phyloP scores from a whole-genome alignment of 2,113 vertebrate species.

The Epinephelus lanceolatus region DNA sequence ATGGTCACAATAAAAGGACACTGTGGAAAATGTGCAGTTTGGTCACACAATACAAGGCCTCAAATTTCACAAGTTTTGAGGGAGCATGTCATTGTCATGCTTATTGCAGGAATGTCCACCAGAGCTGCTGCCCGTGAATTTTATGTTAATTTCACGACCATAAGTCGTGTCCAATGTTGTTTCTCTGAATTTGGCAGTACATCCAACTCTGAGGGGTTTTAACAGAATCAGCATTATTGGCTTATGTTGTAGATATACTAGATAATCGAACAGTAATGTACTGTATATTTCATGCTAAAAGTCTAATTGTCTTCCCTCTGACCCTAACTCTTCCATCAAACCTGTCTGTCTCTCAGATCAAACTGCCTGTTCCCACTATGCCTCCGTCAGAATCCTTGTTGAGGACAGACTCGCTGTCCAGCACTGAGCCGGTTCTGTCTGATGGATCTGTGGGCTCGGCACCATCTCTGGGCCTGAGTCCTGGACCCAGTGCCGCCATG shows the following conservation, averaged over 20 bases:
- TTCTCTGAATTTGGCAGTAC: too few species aligned
- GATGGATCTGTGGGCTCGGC: conserved; percentile 83
- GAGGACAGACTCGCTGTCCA: conserved; percentile 82
- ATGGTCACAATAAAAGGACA: too few species aligned
- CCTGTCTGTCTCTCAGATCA: conserved; percentile 71
- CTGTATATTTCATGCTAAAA: neutral
- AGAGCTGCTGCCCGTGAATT: too few species aligned
- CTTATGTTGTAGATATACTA: neutral
- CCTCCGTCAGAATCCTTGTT: conserved; percentile 78
- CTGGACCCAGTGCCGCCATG: conserved; percentile 75
- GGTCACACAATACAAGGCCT: too few species aligned
- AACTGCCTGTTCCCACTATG: conserved; percentile 75
- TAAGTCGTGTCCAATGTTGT: too few species aligned
- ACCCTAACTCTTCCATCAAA: neutral
- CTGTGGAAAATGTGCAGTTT: too few species aligned
- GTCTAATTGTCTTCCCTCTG: neutral
- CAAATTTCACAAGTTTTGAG: too few species aligned
- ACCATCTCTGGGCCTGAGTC: conserved; percentile 83
- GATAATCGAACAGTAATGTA: neutral
- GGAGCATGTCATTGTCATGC: too few species aligned
- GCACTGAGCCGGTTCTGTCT: conserved; percentile 81
- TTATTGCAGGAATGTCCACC: too few species aligned
- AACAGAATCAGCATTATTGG: neutral
- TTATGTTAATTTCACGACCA: too few species aligned
- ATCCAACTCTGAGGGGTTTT: neutral